Percentiles rank a stretch among this genome's conserved stretches.
These are phyloP conservation scores for Argyra leucocephala DNA, from an alignment of 2,888 invertebrate genomes.

Conservation along the genomic window DNA sequence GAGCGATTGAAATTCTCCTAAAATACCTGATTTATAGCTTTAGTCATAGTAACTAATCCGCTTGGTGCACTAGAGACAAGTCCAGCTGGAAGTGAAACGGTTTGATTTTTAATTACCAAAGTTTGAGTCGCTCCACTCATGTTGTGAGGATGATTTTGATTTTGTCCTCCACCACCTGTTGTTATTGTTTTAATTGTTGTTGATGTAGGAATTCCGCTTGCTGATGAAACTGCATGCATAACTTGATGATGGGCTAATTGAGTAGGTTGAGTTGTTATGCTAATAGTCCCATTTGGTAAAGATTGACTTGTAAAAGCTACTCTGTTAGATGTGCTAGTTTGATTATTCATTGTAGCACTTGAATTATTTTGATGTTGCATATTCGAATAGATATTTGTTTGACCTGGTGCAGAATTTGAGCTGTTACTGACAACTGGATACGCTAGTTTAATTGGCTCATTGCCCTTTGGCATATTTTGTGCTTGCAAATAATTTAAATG, in stretches of 20 bases:
- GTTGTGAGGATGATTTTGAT: conserved; percentile 21
- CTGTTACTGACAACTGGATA: conserved; percentile 41
- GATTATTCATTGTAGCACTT: conserved; percentile 43
- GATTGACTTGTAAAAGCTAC: conserved; percentile 55
- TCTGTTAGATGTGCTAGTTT: conserved; percentile 44
- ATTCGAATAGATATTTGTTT: conserved; percentile 22
- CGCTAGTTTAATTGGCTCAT: conserved; percentile 50
- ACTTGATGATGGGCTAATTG: conserved; percentile 31
- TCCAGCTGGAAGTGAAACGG: conserved; percentile 47
- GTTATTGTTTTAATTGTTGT: conserved; percentile 43
- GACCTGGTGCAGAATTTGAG: conserved; percentile 17
- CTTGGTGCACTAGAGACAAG: conserved; percentile 48
- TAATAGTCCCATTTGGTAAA: conserved; percentile 62
- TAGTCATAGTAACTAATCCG: conserved; percentile 57
- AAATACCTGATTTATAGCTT: conserved; percentile 45
- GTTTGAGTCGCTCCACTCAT: conserved; percentile 44
- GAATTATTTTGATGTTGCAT: conserved; percentile 24
- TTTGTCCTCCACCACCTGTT: conserved; percentile 28
- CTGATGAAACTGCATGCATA: conserved; percentile 45
- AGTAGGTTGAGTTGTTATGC: conserved; percentile 45
- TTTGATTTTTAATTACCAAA: conserved; percentile 45
- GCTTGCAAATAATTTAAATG: not conserved
- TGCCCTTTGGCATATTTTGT: conserved; percentile 42
- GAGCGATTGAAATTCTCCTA: conserved; percentile 12
- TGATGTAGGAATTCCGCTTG: conserved; percentile 45